Percentiles rank a stretch among this genome's conserved stretches.
phyloP scores from a whole-genome alignment of 1,140 invertebrate species.

The Cydia fagiglandana region DNA sequence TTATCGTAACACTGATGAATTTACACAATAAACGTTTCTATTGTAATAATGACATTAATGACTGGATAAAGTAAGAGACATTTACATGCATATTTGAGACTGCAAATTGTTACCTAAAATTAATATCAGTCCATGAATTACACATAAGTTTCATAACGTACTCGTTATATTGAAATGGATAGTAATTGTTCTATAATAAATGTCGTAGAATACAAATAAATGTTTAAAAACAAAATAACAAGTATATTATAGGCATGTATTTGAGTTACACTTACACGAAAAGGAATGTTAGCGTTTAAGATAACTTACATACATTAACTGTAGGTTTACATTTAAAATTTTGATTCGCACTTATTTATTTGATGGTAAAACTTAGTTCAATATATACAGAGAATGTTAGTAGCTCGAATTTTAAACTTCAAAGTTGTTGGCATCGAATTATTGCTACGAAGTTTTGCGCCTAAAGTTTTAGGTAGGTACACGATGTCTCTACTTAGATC shows the following conservation, averaged over 20 bases:
- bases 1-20: constrained; percentile 18
- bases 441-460: constrained; percentile 73
- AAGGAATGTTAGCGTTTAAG: constrained; percentile 77
- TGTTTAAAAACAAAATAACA: constrained; percentile 31
- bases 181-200: neutral
- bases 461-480: constrained; percentile 67
- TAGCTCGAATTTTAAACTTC: constrained; percentile 63
- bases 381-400: constrained; percentile 69
- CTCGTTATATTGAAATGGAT: neutral
- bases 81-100: constrained; percentile 20
- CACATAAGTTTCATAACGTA: neutral
- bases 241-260: constrained; percentile 24
- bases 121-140: neutral
- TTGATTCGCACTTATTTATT: constrained; percentile 54
- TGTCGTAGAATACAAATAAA: neutral
- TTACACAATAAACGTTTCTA: constrained; percentile 1
- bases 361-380: constrained; percentile 55
- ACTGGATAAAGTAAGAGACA: neutral
- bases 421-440: constrained; percentile 75
- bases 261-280: constrained; percentile 44
- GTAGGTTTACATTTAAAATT: constrained; percentile 54
- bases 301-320: constrained; percentile 59
- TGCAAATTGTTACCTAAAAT: constrained; percentile 16
- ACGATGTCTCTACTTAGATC: constrained; percentile 74
- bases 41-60: neutral